phyloP scores from a whole-genome alignment of 2,113 vertebrate species.

The Emydura subglobosa region DNA sequence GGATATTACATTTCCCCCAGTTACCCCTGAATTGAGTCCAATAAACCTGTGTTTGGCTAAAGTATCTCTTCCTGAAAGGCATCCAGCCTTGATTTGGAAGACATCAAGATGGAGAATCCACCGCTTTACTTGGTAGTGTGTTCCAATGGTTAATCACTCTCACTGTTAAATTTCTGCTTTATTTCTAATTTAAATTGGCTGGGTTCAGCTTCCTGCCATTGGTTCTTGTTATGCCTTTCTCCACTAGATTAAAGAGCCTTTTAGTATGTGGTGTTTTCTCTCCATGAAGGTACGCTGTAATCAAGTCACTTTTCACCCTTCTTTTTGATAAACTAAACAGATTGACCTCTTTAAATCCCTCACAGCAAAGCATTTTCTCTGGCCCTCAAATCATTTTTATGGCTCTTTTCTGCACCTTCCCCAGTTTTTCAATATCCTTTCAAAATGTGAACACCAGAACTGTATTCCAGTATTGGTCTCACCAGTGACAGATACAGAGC shows the following conservation, averaged over 20 bases:
- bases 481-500: neutral
- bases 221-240: neutral
- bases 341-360: neutral
- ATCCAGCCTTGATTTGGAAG: neutral
- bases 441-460: neutral
- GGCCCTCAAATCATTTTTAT: neutral
- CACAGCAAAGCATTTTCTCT: neutral
- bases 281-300: neutral
- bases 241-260: neutral
- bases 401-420: neutral
- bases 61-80: neutral
- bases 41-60: neutral
- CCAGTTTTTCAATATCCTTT: neutral
- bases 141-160: neutral
- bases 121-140: neutral
- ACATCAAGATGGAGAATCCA: neutral
- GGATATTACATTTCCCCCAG: neutral
- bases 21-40: neutral
- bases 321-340: neutral
- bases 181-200: neutral
- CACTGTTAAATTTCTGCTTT: neutral
- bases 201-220: neutral
- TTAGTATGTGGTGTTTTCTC: neutral
- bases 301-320: neutral
- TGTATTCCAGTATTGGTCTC: neutral